These are phyloP conservation scores for Vanessa atalanta DNA, from an alignment of 1,140 invertebrate genomes.

Conservation along the genomic window DNA sequence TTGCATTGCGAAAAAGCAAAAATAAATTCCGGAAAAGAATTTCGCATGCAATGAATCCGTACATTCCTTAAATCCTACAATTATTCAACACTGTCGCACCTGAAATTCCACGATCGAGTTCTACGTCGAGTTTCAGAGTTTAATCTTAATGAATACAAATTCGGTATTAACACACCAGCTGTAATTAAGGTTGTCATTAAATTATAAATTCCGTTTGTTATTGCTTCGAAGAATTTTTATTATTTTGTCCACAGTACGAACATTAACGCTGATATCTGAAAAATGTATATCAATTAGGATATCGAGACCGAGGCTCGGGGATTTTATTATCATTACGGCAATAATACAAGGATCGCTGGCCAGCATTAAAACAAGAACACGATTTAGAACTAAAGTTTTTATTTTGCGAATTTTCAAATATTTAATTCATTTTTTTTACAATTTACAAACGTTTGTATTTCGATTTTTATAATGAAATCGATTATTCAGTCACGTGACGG, in stretches of 20 bases:
- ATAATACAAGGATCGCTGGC: not conserved
- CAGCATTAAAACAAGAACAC: not conserved
- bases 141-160: no score
- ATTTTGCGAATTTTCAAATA: not conserved
- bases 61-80: no score
- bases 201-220: not conserved
- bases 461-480: no score
- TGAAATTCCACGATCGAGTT: no score
- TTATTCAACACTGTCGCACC: no score
- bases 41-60: no score
- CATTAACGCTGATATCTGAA: not conserved
- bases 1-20: no score
- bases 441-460: no score
- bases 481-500: no score
- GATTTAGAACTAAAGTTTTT: slow-evolving; percentile 2
- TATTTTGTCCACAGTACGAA: not conserved
- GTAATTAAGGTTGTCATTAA: not conserved
- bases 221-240: not conserved
- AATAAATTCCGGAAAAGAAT: no score
- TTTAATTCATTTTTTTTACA: not conserved
- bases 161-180: no score
- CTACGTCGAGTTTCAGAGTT: no score
- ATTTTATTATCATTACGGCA: not conserved
- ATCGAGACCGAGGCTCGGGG: not conserved
- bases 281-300: slow-evolving; percentile 5